phyloP scores from a whole-genome alignment of 1,140 invertebrate species.

The Drosophila bifasciata region DNA sequence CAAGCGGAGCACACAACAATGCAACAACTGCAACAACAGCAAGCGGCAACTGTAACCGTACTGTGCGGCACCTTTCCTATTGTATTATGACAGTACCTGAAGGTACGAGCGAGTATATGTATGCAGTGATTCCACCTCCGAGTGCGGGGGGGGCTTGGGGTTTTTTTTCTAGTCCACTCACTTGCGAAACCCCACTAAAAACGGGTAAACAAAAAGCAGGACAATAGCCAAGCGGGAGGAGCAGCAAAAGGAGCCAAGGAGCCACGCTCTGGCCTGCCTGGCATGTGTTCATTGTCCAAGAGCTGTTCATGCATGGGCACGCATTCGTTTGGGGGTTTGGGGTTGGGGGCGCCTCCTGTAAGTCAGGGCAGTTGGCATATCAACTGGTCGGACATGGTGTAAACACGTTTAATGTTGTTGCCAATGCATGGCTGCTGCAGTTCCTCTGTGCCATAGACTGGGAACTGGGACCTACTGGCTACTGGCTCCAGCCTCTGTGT shows the following conservation, averaged over 20 bases:
- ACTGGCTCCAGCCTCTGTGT: slow-evolving; percentile 13
- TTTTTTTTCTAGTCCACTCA: slow-evolving; percentile 28
- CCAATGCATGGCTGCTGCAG: slow-evolving; percentile 60
- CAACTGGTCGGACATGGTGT: slow-evolving; percentile 81
- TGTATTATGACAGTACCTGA: slow-evolving; percentile 79
- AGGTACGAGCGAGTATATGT: slow-evolving; percentile 23
- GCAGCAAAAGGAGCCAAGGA: slow-evolving; percentile 38
- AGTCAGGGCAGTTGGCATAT: slow-evolving; percentile 67
- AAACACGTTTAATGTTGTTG: slow-evolving; percentile 82
- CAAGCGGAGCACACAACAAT: slow-evolving; percentile 47
- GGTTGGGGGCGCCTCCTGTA: background rate
- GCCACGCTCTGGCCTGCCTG: slow-evolving; percentile 66
- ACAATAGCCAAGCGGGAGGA: slow-evolving; percentile 57
- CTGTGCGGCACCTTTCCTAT: slow-evolving; percentile 40
- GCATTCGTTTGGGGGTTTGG: slow-evolving; percentile 42
- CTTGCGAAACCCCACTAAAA: slow-evolving; percentile 51
- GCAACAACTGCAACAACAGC: slow-evolving; percentile 13
- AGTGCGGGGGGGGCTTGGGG: no score
- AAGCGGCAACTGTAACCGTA: slow-evolving; percentile 40
- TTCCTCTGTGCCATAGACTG: slow-evolving; percentile 33
- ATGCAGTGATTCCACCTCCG: slow-evolving; percentile 59
- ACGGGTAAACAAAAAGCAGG: slow-evolving; percentile 69
- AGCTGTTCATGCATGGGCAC: slow-evolving; percentile 63
- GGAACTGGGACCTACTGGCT: no score
- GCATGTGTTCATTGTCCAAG: slow-evolving; percentile 75